Evolutionary conservation across 2,888 invertebrate species (phyloP).

Genomic region (Lasioglossum malachurum): DNA sequence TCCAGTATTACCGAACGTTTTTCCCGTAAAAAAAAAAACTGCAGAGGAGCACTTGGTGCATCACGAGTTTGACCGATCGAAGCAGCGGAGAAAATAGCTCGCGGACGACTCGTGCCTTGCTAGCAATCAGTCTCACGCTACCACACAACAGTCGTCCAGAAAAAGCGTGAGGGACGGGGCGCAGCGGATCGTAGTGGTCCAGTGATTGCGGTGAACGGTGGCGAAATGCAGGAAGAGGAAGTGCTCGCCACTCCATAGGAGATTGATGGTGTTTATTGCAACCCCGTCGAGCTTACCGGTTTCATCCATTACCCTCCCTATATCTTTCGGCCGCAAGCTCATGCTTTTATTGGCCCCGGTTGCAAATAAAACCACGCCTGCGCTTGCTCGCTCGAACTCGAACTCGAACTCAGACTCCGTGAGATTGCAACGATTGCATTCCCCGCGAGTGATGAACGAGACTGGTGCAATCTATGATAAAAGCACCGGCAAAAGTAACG

Average conservation of each 20-base stretch:
- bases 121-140: constrained; percentile 13
- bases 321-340: constrained; percentile 35
- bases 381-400: not conserved
- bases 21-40: not conserved
- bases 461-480: not conserved
- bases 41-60: not conserved
- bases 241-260: constrained; percentile 68
- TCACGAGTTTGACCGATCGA: constrained; percentile 2
- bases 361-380: constrained; percentile 46
- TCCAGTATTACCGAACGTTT: not conserved
- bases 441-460: not conserved
- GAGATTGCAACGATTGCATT: constrained; percentile 16
- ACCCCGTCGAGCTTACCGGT: constrained; percentile 74
- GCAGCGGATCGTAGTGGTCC: constrained; percentile 23
- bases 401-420: not conserved
- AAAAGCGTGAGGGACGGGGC: not conserved
- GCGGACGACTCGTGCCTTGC: constrained; percentile 29
- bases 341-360: constrained; percentile 36
- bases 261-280: constrained; percentile 76
- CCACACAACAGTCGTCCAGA: constrained; percentile 29
- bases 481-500: not conserved
- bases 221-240: constrained; percentile 64
- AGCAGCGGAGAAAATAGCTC: not conserved
- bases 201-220: not conserved
- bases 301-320: constrained; percentile 75